Evolutionary conservation across 37 sponge, comb jelly and placozoan species (phyloP).

Genomic region (Agelas oroides): DNA sequence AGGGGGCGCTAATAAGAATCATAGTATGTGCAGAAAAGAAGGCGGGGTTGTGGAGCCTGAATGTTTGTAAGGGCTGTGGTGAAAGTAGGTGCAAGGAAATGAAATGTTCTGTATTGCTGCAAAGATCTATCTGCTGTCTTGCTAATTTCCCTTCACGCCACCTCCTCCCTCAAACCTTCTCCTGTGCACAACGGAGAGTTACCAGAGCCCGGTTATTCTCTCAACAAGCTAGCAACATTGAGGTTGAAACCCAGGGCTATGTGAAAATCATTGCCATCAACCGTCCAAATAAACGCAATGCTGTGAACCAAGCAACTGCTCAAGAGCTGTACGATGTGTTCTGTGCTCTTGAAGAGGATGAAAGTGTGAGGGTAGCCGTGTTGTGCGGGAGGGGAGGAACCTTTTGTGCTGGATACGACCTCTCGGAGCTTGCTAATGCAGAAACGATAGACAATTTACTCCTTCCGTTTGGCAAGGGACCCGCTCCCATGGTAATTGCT

Average conservation of each 20-base stretch:
- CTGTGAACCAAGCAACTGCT: slow-evolving; percentile 61
- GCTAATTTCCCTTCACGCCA: too few species aligned
- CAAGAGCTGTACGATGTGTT: slow-evolving; percentile 57
- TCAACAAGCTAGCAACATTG: slow-evolving; percentile 2
- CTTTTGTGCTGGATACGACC: slow-evolving; percentile 84
- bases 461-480: slow-evolving; percentile 3
- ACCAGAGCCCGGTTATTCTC: too few species aligned
- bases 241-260: not conserved
- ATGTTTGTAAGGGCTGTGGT: too few species aligned
- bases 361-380: slow-evolving; percentile 27
- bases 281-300: slow-evolving; percentile 64
- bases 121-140: too few species aligned
- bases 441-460: not conserved
- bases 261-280: slow-evolving; percentile 54
- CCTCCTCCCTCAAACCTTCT: too few species aligned
- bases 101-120: too few species aligned
- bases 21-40: too few species aligned
- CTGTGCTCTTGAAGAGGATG: slow-evolving; percentile 40
- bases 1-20: too few species aligned
- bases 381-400: slow-evolving; percentile 62
- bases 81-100: too few species aligned
- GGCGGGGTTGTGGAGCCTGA: too few species aligned
- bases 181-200: too few species aligned
- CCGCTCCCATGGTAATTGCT: slow-evolving; percentile 60
- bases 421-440: slow-evolving; percentile 52